These are phyloP conservation scores for Pantala flavescens DNA, from an alignment of 1,140 invertebrate species.

Conservation along the genomic window DNA sequence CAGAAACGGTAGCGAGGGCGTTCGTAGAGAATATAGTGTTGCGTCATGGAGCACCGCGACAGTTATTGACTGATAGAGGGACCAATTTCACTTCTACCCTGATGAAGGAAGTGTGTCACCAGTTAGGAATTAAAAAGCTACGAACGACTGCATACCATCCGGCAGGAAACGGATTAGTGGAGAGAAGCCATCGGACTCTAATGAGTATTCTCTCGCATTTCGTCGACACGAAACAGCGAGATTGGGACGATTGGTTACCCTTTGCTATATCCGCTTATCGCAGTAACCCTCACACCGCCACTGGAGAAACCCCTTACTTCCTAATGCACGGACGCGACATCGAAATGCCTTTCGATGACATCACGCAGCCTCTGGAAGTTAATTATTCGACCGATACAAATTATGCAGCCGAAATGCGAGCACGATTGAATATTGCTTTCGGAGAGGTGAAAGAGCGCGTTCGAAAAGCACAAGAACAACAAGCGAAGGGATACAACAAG, in stretches of 20 bases:
- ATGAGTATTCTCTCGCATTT: neutral
- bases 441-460: no score
- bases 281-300: neutral
- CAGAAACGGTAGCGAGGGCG: neutral
- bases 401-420: no score
- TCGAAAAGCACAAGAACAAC: no score
- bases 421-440: no score
- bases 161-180: neutral
- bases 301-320: neutral
- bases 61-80: constrained; percentile 12
- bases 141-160: neutral
- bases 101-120: no score
- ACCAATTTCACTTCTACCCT: constrained; percentile 5
- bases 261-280: neutral
- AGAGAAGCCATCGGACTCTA: neutral
- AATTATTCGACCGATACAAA: no score
- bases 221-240: neutral
- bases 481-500: no score
- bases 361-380: no score
- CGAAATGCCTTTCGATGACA: neutral
- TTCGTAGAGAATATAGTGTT: constrained; percentile 9
- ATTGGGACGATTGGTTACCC: neutral
- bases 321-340: neutral
- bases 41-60: neutral
- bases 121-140: neutral